Percentiles rank a stretch among this genome's conserved stretches.
These are phyloP conservation scores for Kradibia gibbosae DNA, from an alignment of 1,140 invertebrate genomes.

Conservation along the genomic window DNA sequence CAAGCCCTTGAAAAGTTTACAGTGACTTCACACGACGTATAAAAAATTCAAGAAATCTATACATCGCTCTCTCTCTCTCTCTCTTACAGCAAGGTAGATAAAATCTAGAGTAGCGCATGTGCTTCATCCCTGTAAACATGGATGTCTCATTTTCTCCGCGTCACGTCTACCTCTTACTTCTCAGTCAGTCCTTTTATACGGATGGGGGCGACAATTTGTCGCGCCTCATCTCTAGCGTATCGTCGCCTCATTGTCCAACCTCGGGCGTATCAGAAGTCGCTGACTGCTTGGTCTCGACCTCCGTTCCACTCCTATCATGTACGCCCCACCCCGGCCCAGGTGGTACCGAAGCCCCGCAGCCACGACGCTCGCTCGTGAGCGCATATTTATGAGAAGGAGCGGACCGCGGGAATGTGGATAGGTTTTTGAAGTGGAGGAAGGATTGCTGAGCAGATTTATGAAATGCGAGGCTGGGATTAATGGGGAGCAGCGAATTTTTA, in stretches of 20 bases:
- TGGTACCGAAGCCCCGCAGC: too few relatives aligned
- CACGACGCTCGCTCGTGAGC: not conserved
- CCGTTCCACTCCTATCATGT: not conserved
- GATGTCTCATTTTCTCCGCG: not conserved
- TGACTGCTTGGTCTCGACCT: not conserved
- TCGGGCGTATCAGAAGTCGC: not conserved
- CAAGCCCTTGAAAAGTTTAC: too few relatives aligned
- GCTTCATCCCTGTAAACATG: not conserved
- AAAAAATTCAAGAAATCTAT: too few relatives aligned
- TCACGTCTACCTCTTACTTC: too few relatives aligned
- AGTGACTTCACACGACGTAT: too few relatives aligned
- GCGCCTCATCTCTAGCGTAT: slow-evolving; percentile 22
- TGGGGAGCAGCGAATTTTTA: not conserved
- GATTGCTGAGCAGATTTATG: not conserved
- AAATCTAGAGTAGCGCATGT: not conserved
- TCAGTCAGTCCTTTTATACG: not conserved
- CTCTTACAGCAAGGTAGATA: too few relatives aligned
- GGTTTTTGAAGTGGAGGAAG: not conserved
- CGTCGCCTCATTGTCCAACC: not conserved
- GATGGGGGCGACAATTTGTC: slow-evolving; percentile 19
- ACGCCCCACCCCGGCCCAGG: too few relatives aligned
- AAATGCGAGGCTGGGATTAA: not conserved
- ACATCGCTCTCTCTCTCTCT: too few relatives aligned
- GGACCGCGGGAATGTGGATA: not conserved
- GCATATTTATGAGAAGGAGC: not conserved